A percentile compares a stretch with the other conserved stretches of the same genome.
Conservation (phyloP, 2,888 invertebrate genomes). For the Phaonia tiefii region DNA sequence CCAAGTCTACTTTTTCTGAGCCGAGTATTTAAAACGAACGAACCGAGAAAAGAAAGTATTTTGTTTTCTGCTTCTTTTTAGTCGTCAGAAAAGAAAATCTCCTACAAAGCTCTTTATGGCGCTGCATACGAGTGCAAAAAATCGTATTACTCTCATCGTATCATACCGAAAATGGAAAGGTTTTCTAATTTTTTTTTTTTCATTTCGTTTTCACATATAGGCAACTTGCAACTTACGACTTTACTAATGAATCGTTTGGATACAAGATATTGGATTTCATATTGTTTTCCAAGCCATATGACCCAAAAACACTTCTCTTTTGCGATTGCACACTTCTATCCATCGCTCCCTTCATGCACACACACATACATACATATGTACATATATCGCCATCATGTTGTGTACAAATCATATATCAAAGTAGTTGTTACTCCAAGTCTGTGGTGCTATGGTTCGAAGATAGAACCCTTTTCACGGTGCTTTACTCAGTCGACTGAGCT, state of each 20-base stretch:
- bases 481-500: no score
- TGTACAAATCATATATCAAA: slow-evolving; percentile 23
- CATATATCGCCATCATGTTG: neutral
- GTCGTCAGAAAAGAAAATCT: slow-evolving; percentile 34
- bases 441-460: no score
- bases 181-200: no score
- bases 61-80: slow-evolving; percentile 38
- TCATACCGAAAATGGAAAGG: slow-evolving; percentile 61
- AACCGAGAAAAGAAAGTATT: slow-evolving; percentile 63
- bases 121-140: slow-evolving; percentile 58
- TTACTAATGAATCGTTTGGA: slow-evolving; percentile 23
- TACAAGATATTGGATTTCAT: slow-evolving; percentile 45
- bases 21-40: slow-evolving; percentile 50
- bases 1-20: slow-evolving; percentile 45
- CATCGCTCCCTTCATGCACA: neutral
- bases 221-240: slow-evolving; percentile 34
- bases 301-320: slow-evolving; percentile 45
- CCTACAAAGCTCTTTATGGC: slow-evolving; percentile 50
- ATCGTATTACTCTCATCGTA: slow-evolving; percentile 1
- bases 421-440: neutral
- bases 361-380: neutral
- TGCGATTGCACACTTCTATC: neutral
- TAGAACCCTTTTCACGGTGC: no score
- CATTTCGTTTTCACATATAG: slow-evolving; percentile 21
- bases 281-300: slow-evolving; percentile 33